Base-by-base conservation (phyloP, 2,888 invertebrate species). In the Cyclophora punctaria region DNA sequence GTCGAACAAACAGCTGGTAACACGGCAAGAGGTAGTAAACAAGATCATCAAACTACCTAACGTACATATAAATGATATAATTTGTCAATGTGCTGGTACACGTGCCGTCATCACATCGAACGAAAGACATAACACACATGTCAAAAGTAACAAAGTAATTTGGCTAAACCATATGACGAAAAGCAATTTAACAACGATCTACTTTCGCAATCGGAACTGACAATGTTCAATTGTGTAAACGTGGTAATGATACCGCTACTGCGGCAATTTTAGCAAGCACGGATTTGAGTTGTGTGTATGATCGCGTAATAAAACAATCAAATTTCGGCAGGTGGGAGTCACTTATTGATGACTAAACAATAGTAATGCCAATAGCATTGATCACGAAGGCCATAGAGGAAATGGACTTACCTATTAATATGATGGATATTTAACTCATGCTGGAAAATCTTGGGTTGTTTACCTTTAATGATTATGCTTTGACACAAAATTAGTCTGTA, bases 201-300 rank as follows among this genome's bases (percentile, higher is more conserved):
- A 76, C 71, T 84, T 83, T 82, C 78, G 75, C 71, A 84, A 85
- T 78, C 62, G 69, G 63, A 69, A 71, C 78, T 74, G 75, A 82
- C 80, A 80, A 77, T 74, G 74, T 82, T 65, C 71, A 77, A 80
- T 82, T 83, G 81, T 80, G 80, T 75, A 82, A 80, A 81, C 71
- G 73, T 68, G 69, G 75, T 80, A 83, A 79, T 80, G 75, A 76
- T 71, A 78, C 66, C 64, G 60, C 64, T 20, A 20, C 20, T 20
- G 71, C 71, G 70, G 65, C 66, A 63, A 72, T 73, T 72, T 67
- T 59, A 60, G 57, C 57, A 67, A 63, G 63, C 67, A 63, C 58
- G 58, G 63, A 66, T 59, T 20, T 20, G 20, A 65, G 63, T 62
- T 49, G 47, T 59, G 54, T 60, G 63, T 62, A 56, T 55, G 63